A percentile compares a stretch with the other conserved stretches of the same genome.
Evolutionary conservation across 92 coral and sea anemone species (phyloP).

Genomic region (Montipora capitata): DNA sequence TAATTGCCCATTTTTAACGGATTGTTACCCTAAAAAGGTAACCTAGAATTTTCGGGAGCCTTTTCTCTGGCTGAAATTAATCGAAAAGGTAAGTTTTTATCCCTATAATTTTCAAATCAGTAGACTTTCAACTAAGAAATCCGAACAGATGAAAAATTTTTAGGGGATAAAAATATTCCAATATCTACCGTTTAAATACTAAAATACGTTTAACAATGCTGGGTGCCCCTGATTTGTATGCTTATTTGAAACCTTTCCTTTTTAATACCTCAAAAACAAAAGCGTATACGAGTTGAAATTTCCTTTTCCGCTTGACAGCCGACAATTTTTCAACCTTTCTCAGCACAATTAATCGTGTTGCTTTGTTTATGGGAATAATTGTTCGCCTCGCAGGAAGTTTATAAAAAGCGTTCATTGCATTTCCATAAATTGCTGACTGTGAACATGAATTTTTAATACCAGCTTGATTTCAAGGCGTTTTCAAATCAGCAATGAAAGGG

Average conservation of each 20-base stretch:
- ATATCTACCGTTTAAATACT: too few species aligned
- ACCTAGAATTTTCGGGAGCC: too few species aligned
- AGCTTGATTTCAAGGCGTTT: slow-evolving; percentile 22
- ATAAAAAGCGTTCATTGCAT: neutral
- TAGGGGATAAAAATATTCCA: too few species aligned
- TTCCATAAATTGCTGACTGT: slow-evolving; percentile 45
- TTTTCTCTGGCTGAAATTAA: too few species aligned
- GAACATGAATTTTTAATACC: slow-evolving; percentile 36
- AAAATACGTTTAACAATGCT: too few species aligned
- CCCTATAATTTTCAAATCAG: too few species aligned
- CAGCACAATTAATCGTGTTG: slow-evolving; percentile 18
- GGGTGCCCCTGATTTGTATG: neutral
- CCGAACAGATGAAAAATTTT: too few species aligned
- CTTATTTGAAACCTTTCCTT: neutral
- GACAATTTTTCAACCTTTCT: slow-evolving; percentile 13
- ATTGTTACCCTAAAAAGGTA: too few species aligned
- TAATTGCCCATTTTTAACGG: too few species aligned
- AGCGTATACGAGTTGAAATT: neutral
- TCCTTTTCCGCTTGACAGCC: neutral
- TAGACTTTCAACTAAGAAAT: too few species aligned
- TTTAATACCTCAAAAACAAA: neutral
- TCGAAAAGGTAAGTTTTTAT: too few species aligned
- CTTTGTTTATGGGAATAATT: slow-evolving; percentile 6
- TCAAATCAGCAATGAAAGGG: slow-evolving; percentile 15
- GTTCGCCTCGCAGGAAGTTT: slow-evolving; percentile 1